A percentile compares a stretch with the other conserved stretches of the same genome.
These are phyloP conservation scores for Drusus annulatus DNA, from an alignment of 1,140 invertebrate species.

Conservation along the genomic window DNA sequence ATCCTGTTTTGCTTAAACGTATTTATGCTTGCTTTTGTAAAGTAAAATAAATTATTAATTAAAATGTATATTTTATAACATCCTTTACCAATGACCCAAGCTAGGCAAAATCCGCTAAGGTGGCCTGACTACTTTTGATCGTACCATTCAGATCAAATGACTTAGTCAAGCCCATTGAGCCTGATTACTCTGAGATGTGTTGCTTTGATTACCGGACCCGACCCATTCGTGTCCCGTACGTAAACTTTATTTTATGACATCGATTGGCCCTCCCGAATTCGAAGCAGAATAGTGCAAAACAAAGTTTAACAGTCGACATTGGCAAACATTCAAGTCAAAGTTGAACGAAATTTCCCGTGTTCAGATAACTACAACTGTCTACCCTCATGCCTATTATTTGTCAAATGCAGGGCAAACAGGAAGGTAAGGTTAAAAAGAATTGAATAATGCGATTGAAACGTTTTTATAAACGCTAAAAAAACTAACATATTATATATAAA, in stretches of 20 bases:
- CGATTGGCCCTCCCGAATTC: not conserved
- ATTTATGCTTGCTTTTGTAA: too few relatives aligned
- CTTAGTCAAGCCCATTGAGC: constrained; percentile 16
- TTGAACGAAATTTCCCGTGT: not conserved
- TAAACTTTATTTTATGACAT: constrained; percentile 6
- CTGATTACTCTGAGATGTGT: constrained; percentile 30
- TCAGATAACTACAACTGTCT: not conserved
- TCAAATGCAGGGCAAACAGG: too few relatives aligned
- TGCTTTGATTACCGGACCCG: constrained; percentile 12
- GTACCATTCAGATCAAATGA: constrained; percentile 37
- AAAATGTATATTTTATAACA: too few relatives aligned
- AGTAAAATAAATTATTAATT: too few relatives aligned
- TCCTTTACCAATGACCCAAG: too few relatives aligned
- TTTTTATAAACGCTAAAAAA: too few relatives aligned
- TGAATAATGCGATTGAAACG: too few relatives aligned
- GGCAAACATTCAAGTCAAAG: not conserved
- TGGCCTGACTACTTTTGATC: constrained; percentile 27
- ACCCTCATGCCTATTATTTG: too few relatives aligned
- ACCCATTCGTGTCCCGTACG: not conserved
- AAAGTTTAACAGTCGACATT: not conserved
- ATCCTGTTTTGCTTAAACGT: too few relatives aligned
- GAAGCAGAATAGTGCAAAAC: not conserved
- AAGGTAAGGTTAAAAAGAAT: too few relatives aligned
- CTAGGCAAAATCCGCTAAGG: not conserved
- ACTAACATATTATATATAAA: too few relatives aligned